Evolutionary conservation across 2,113 vertebrate species (phyloP).

Genomic region (Cinclus cinclus): DNA sequence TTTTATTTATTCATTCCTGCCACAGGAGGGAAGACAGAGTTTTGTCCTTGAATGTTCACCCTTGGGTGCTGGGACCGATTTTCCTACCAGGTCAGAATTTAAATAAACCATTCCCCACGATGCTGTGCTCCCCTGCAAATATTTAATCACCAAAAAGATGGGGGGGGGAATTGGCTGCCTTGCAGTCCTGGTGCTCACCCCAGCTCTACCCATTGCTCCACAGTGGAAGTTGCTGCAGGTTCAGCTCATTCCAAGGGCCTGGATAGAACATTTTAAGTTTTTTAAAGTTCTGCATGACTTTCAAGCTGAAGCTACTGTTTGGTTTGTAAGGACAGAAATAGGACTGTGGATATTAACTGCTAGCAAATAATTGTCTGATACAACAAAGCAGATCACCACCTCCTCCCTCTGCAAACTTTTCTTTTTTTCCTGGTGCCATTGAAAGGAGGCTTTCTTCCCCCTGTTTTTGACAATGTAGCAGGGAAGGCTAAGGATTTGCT

Average conservation of each 20-base stretch:
- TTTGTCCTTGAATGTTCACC: accelerated
- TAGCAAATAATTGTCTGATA: slow-evolving; percentile 45
- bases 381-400: slow-evolving; percentile 45
- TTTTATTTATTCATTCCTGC: background rate
- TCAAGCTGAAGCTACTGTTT: background rate
- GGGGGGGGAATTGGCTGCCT: background rate
- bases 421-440: background rate
- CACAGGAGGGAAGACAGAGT: background rate
- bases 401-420: slow-evolving; percentile 32
- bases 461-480: background rate
- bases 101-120: background rate
- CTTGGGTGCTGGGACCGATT: background rate
- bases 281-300: background rate
- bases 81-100: background rate
- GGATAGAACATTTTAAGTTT: background rate
- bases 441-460: background rate
- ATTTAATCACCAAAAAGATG: background rate
- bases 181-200: accelerated
- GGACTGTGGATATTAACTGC: slow-evolving; percentile 38
- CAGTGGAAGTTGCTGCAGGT: background rate
- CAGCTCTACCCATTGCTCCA: background rate
- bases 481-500: background rate
- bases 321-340: slow-evolving; percentile 30
- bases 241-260: background rate
- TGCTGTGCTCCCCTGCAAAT: background rate